Evolutionary conservation across 2,888 invertebrate genomes (phyloP), one percentile per base, ranked within the genome.

Genomic region (Drosophila neoperkinsi): DNA sequence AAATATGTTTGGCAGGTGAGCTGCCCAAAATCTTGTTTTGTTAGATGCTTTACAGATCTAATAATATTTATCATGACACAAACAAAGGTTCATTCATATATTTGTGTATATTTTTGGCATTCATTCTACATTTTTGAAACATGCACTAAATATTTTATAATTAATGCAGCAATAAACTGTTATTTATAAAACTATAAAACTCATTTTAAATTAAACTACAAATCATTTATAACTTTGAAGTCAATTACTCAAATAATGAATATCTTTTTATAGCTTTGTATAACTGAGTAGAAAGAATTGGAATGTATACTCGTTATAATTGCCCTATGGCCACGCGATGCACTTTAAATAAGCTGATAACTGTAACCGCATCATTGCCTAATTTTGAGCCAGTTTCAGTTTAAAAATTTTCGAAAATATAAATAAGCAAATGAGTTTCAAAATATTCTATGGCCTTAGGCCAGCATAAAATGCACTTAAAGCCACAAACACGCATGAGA

Each of bases 361-460:
- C 69, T 46, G 58, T 36, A 56, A 73, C 72, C 49, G 49, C 67
- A 67, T 51, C 65, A 60, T 51, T 33, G 55, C 52, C 56, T 16
- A 43, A 71, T 71, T 71, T 63, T 36, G 64, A 51, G 51, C 31
- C 49, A 36, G 73, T 61, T 53, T 53, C 57, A 51, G 51, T 28
- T 46, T 13, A 21, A 49, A 51, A 64, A 60, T 49, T 43, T 38
- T 57, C 31, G 13, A 28, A 31, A 43, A 30, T 46, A 52, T 50
- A 31, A 50, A 69, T 51, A 74, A 25, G 43, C 28, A 71, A 70
- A 46, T 69, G 56, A 36, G 33, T 41, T 60, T 66, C 16, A 43
- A 70, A 51, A 46, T 9, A 76, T 76, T 72, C 57, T 58, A 18
- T 62, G 82, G 59, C 85, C 70, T 46, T 49, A 43, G 76, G 82